A percentile compares a stretch with the other conserved stretches of the same genome.
phyloP scores from a whole-genome alignment of 2,888 invertebrate species.

The Leptothorax acervorum region DNA sequence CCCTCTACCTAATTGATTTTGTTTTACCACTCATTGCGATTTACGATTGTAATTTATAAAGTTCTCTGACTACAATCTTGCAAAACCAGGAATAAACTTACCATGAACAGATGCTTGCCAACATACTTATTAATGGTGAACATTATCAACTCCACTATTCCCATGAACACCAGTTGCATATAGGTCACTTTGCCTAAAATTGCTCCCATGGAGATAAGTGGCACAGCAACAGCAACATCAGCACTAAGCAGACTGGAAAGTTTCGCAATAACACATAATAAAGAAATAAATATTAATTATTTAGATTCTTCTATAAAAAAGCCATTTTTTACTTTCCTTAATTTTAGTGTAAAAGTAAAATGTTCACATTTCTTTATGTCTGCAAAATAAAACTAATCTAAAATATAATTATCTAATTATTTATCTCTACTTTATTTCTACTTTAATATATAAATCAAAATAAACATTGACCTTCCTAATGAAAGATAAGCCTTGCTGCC shows the following conservation, averaged over 20 bases:
- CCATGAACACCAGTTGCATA: constrained; percentile 92
- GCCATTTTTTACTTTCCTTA: neutral
- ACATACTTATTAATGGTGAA: constrained; percentile 92
- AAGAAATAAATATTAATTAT: neutral
- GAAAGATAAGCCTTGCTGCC: constrained; percentile 81
- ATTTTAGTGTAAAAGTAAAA: neutral
- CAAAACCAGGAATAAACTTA: constrained; percentile 80
- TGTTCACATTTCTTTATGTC: too few species aligned
- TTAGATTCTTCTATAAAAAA: neutral
- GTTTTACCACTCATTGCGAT: neutral
- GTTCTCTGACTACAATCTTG: neutral
- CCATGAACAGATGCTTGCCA: constrained; percentile 90
- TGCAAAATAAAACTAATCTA: neutral
- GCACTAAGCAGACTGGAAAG: constrained; percentile 89
- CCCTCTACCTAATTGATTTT: neutral
- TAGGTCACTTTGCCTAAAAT: constrained; percentile 93
- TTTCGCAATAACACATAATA: neutral
- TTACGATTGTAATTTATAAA: neutral
- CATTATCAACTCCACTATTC: constrained; percentile 91
- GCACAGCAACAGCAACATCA: constrained; percentile 94
- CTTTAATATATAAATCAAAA: neutral
- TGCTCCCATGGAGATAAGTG: constrained; percentile 96
- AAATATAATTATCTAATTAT: neutral
- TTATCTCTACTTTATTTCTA: neutral
- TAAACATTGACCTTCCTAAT: constrained; percentile 79